phyloP scores from a whole-genome alignment of 1,140 invertebrate genomes.

The Arctopsyche grandis region DNA sequence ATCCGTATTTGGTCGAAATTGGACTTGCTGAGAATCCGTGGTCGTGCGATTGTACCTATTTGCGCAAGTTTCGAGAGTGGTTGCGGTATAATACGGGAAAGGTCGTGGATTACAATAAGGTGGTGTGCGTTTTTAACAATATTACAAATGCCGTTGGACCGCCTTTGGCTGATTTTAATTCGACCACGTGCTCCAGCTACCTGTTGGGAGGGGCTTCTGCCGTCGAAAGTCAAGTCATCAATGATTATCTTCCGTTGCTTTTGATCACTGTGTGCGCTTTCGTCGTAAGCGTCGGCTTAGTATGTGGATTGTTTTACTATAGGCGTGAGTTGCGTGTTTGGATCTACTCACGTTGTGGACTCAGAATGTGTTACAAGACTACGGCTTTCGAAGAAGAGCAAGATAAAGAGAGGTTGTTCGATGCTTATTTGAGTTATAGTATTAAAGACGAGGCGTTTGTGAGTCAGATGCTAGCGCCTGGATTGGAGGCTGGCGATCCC shows the following conservation, averaged over 20 bases:
- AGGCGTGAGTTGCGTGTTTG: conserved; percentile 85
- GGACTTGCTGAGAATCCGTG: conserved; percentile 86
- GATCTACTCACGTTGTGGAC: conserved; percentile 86
- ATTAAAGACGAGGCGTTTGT: conserved; percentile 91
- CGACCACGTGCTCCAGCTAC: conserved; percentile 73
- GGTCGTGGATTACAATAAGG: conserved; percentile 75
- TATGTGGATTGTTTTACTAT: conserved; percentile 82
- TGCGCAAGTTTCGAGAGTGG: conserved; percentile 81
- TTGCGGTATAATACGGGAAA: conserved; percentile 77
- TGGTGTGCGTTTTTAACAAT: conserved; percentile 75
- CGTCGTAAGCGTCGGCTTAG: conserved; percentile 75
- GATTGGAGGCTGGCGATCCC: conserved; percentile 78
- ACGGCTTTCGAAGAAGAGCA: conserved; percentile 78
- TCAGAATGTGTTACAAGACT: conserved; percentile 84
- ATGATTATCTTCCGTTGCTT: conserved; percentile 81
- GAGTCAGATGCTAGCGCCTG: conserved; percentile 83
- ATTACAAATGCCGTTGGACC: conserved; percentile 72
- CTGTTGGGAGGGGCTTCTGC: conserved; percentile 74
- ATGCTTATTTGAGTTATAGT: conserved; percentile 92
- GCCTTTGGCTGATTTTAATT: conserved; percentile 73
- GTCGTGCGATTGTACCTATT: conserved; percentile 88
- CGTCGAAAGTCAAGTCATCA: conserved; percentile 79
- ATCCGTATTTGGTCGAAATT: conserved; percentile 82
- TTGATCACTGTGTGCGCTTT: conserved; percentile 79
- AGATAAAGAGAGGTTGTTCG: conserved; percentile 86